Evolutionary conservation across 2,113 vertebrate species (phyloP).

Genomic region (Solea solea): DNA sequence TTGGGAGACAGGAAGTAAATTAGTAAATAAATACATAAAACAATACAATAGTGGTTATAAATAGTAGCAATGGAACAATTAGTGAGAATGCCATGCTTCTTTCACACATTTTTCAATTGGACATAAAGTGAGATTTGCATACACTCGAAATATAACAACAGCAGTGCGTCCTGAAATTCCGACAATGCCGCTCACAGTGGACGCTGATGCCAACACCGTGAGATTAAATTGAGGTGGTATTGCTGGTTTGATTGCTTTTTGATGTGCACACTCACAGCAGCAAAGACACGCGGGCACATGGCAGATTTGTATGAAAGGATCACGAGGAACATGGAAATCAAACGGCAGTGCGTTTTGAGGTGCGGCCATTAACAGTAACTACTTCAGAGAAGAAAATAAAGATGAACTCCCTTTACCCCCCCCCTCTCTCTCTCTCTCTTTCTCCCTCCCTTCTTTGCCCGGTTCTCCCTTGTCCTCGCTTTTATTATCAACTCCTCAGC

Average conservation of each 20-base stretch:
- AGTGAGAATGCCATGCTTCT: no score
- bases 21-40: no score
- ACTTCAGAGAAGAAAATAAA: conserved; percentile 41
- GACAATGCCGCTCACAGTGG: no score
- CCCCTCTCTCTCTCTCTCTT: conserved; percentile 1
- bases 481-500: conserved; percentile 53
- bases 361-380: conserved; percentile 25
- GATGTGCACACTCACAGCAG: conserved; percentile 31
- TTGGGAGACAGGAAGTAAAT: no score
- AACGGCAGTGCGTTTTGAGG: conserved; percentile 40
- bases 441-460: not conserved
- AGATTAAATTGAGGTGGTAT: conserved; percentile 3
- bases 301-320: conserved; percentile 42
- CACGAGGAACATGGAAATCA: conserved; percentile 38
- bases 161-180: no score
- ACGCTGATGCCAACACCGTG: no score
- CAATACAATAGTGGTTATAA: no score
- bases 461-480: conserved; percentile 39
- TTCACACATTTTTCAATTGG: no score
- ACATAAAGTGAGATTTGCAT: no score
- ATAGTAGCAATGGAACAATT: no score
- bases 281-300: conserved; percentile 27
- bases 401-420: conserved; percentile 26
- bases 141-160: no score
- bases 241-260: conserved; percentile 50